Evolutionary conservation across 2,113 vertebrate species (phyloP), one percentile per base, ranked within the genome.

Genomic region (Bos indicus): DNA sequence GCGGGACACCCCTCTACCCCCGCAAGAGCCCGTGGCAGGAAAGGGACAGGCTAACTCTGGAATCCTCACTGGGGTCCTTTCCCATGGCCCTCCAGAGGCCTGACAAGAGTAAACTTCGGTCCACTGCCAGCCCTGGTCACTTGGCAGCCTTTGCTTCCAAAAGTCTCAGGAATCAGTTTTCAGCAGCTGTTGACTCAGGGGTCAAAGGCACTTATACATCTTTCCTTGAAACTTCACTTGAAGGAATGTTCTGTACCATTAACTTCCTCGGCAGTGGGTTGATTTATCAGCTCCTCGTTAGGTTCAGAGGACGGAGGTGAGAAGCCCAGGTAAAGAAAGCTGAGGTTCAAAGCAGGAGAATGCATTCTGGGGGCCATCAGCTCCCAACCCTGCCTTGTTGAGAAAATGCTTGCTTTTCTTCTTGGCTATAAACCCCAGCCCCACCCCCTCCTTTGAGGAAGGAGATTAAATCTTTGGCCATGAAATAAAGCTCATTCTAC

Each of bases 141-240:
- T 95, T 90, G 95, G 87, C 92, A 89, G 98, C 0, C 3, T 95
- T 62, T 28, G 90, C 13, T 91, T 88, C 33, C 59, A 46, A 90
- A 36, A 51, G 74, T 74, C 78, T 98, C 62, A 96, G 92, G 57
- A 96, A 95, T 91, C 92, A 77, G 23, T 19, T 2, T 23, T 36
- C 97, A 59, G 90, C 94, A 98, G 93, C 74, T 94, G 91, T 8
- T 64, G 90, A 96, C 56, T 28, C 14, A 71, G 40, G 43, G 84
- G 94, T 97, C 96, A 98, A 97, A 98, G 40, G 90, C 52, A 92
- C 88, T 16, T 9, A 93, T 83, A 60, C 54, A 43, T 87, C 95
- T 88, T 82, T 92, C 98, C 87, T 88, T 59, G 46, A 95, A 57
- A 12, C 40, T 26, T 94, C 80, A 36, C 71, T 78, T 8, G 14